Conservation (phyloP, 2,113 vertebrate genomes). For the Empidonax traillii region DNA sequence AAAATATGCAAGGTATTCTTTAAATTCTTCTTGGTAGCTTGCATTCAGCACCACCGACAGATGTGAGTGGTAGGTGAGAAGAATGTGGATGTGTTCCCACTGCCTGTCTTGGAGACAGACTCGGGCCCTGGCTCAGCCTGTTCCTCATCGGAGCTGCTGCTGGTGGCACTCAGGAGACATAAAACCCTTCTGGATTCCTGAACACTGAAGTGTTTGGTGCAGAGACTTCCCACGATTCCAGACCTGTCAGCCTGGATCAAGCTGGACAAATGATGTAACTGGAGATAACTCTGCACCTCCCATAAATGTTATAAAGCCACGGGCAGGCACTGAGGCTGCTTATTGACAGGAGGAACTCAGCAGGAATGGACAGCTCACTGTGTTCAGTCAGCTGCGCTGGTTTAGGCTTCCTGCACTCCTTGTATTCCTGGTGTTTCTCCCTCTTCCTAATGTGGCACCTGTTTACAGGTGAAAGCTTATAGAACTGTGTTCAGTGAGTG, state of each 20-base stretch:
- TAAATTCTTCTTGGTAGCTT: background rate
- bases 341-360: background rate
- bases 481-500: background rate
- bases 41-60: background rate
- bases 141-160: background rate
- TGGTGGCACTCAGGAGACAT: background rate
- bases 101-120: background rate
- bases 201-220: background rate
- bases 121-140: background rate
- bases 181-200: background rate
- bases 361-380: background rate
- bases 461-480: background rate
- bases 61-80: background rate
- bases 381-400: background rate
- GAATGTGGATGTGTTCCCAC: background rate
- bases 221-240: background rate
- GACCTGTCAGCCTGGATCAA: background rate
- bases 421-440: background rate
- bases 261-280: background rate
- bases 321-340: background rate
- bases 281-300: background rate
- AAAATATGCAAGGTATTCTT: slow-evolving; percentile 97
- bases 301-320: background rate
- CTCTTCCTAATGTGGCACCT: background rate
- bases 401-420: background rate